Percentiles rank a stretch among this genome's conserved stretches.
These are phyloP conservation scores for Agrilus cyanescens DNA, from an alignment of 2,888 invertebrate species.

Conservation along the genomic window DNA sequence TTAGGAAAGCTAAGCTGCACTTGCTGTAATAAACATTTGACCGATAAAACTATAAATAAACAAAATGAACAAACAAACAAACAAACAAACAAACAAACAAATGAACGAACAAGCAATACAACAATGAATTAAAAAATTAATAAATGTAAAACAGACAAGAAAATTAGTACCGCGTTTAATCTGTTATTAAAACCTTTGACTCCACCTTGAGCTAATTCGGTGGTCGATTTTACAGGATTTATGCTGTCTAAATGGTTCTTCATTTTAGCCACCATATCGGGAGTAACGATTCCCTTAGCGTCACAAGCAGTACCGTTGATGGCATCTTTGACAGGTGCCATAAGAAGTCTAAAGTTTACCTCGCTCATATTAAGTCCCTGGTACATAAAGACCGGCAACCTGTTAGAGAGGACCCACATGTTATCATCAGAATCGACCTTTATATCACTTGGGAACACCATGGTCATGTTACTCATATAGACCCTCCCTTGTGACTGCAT, in stretches of 20 bases:
- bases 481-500: conserved; percentile 61
- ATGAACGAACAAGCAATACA: too few species aligned
- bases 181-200: too few species aligned
- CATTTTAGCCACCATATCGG: conserved; percentile 4
- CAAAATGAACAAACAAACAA: too few species aligned
- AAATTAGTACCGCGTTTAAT: too few species aligned
- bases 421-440: conserved; percentile 61
- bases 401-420: conserved; percentile 64
- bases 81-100: too few species aligned
- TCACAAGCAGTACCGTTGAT: conserved; percentile 63
- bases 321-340: conserved; percentile 54
- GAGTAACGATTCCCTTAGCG: conserved; percentile 34
- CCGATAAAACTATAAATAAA: too few species aligned
- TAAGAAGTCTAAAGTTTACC: conserved; percentile 60
- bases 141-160: too few species aligned
- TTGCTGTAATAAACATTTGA: too few species aligned
- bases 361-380: conserved; percentile 47
- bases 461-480: conserved; percentile 55
- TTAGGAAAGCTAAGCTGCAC: too few species aligned
- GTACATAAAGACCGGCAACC: conserved; percentile 60
- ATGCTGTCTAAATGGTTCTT: neutral
- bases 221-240: too few species aligned
- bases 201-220: too few species aligned
- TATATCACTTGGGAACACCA: conserved; percentile 68
- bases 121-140: too few species aligned